phyloP scores from a whole-genome alignment of 2,797 vertebrate genomes.

The Gouania willdenowi region DNA sequence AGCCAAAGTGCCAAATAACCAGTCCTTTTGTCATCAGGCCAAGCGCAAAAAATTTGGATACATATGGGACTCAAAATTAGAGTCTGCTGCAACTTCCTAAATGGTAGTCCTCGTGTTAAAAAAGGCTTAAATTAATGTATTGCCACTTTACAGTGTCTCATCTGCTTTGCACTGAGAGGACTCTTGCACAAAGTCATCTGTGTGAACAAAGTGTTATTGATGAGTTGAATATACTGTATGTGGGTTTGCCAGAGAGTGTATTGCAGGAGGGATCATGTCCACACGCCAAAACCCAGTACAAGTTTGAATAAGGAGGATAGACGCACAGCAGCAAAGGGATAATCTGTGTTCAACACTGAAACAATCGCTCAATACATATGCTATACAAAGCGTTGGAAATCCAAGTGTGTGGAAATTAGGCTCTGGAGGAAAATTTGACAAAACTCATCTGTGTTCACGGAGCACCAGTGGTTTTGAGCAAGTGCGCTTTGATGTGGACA shows the following conservation, averaged over 20 bases:
- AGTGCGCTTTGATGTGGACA: constrained; percentile 1
- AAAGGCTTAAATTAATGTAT: constrained; percentile 45
- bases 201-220: constrained; percentile 68
- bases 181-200: constrained; percentile 61
- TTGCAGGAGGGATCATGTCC: constrained; percentile 63
- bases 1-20: constrained; percentile 34
- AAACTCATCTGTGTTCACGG: not conserved
- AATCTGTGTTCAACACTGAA: constrained; percentile 52
- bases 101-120: constrained; percentile 52
- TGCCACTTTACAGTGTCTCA: constrained; percentile 47
- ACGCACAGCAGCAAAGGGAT: constrained; percentile 52
- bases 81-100: constrained; percentile 58
- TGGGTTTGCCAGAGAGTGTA: constrained; percentile 63
- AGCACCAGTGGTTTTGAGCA: not conserved
- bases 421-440: constrained; percentile 12
- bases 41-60: constrained; percentile 41
- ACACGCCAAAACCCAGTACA: constrained; percentile 65
- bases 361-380: constrained; percentile 57
- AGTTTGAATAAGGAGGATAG: constrained; percentile 57
- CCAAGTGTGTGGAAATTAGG: constrained; percentile 21
- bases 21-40: constrained; percentile 22
- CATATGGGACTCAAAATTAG: constrained; percentile 43
- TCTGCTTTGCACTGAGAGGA: constrained; percentile 40
- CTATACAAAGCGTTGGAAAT: constrained; percentile 41
- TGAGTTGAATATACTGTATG: constrained; percentile 59